phyloP scores from a whole-genome alignment of 2,797 vertebrate species.

The Coregonus sp. region DNA sequence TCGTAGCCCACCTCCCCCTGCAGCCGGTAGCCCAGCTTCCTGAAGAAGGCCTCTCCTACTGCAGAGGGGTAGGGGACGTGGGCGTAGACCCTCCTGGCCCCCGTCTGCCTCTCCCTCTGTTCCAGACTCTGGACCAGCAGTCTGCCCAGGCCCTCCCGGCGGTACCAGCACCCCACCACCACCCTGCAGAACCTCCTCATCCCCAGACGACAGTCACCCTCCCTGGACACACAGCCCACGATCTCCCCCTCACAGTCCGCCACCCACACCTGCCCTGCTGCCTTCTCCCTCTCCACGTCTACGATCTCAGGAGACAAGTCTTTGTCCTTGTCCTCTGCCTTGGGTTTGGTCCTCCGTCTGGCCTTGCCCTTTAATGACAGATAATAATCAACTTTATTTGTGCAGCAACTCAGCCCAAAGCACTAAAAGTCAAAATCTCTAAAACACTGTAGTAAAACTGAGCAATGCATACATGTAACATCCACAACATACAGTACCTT shows the following conservation, averaged over 20 bases:
- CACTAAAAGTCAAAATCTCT: background rate
- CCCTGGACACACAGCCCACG: slow-evolving; percentile 80
- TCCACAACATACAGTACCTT: background rate
- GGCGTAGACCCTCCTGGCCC: slow-evolving; percentile 73
- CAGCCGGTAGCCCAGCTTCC: slow-evolving; percentile 79
- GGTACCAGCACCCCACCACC: slow-evolving; percentile 85
- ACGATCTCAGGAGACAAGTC: slow-evolving; percentile 64
- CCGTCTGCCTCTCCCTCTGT: slow-evolving; percentile 70
- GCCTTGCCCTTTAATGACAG: slow-evolving; percentile 41
- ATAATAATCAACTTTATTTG: background rate
- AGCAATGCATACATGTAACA: background rate
- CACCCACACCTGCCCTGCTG: slow-evolving; percentile 81
- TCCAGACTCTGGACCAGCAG: slow-evolving; percentile 81
- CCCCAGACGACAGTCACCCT: slow-evolving; percentile 55
- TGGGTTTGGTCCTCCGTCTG: slow-evolving; percentile 55
- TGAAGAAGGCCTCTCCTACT: slow-evolving; percentile 79
- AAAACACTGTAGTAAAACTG: background rate
- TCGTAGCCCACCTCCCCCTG: slow-evolving; percentile 61
- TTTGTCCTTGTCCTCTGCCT: slow-evolving; percentile 58
- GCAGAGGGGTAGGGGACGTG: slow-evolving; percentile 81
- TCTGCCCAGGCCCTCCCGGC: slow-evolving; percentile 80
- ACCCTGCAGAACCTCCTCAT: slow-evolving; percentile 74
- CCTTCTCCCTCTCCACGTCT: slow-evolving; percentile 60
- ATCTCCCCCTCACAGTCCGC: slow-evolving; percentile 83
- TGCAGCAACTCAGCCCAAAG: background rate